Evolutionary conservation across 2,888 invertebrate species (phyloP), one percentile per base, ranked within the genome.

Genomic region (Unio delphinus): DNA sequence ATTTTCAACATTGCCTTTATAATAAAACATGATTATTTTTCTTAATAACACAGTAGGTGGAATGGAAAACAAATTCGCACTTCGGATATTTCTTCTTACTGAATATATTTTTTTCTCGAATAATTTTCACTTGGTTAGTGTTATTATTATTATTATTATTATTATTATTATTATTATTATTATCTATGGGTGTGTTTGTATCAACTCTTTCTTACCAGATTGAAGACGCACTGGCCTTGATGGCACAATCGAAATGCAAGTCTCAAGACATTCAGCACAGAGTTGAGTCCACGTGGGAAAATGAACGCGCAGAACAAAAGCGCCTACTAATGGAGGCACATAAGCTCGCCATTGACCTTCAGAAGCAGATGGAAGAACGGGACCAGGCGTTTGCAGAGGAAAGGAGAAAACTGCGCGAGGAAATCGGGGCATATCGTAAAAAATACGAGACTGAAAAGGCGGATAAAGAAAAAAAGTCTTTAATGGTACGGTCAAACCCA

Each of bases 361-460:
- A 77, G 80, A 79, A 81, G 7, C 87, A 87, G 72, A 73, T 89
- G 17, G 76, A 80, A 56, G 78, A 83, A 55, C 79, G 86, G 45
- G 87, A 88, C 55, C 83, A 85, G 62, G 83, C 81, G 20, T 73
- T 82, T 61, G 74, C 82, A 1, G 74, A 78, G 28, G 88, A 87
- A 57, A 79, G 81, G 67, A 94, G 94, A 82, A 95, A 95, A 78
- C 90, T 96, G 54, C 93, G 94, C 78, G 94, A 94, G 5, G 95
- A 95, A 90, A 87, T 94, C 45, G 91, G 87, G 61, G 72, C 69
- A 45, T 79, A 83, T 30, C 70, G 83, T 57, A 70, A 74, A 59
- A 74, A 78, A 7, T 78, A 74, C 68, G 81, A 82, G 11, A 79
- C 76, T 20, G 85, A 84, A 45, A 83, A 71, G 55, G 72, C 69